Evolutionary conservation across 1,140 invertebrate genomes (phyloP).

Genomic region (Nomia melanderi): DNA sequence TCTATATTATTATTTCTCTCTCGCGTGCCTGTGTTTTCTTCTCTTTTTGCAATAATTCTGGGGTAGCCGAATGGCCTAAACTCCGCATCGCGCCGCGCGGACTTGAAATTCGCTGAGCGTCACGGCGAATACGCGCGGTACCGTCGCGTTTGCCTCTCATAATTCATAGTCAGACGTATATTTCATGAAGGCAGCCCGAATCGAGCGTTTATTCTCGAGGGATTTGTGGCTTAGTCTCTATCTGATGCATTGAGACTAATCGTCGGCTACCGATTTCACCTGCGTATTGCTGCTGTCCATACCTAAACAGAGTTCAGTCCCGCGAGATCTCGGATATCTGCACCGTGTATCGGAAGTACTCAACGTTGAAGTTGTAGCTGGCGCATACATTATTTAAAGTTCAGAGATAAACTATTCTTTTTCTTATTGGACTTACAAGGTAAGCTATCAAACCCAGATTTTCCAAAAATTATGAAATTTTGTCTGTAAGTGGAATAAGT

Average conservation of each 20-base stretch:
- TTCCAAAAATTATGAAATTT: no score
- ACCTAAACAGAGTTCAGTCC: neutral
- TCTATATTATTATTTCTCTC: slow-evolving; percentile 4
- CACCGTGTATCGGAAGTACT: no score
- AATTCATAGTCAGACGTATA: slow-evolving; percentile 51
- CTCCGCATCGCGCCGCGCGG: neutral
- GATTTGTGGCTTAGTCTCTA: slow-evolving; percentile 23
- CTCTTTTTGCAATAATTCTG: slow-evolving; percentile 17
- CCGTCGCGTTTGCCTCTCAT: slow-evolving; percentile 34
- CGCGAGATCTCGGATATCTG: no score
- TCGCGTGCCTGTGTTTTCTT: neutral
- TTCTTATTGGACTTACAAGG: no score
- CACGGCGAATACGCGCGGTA: slow-evolving; percentile 16
- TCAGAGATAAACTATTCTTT: no score
- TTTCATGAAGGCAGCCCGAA: slow-evolving; percentile 10
- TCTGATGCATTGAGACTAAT: slow-evolving; percentile 40
- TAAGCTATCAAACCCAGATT: no score
- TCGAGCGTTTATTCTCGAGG: slow-evolving; percentile 38
- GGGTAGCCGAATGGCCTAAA: neutral
- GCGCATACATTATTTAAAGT: no score
- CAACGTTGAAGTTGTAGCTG: no score
- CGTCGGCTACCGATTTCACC: slow-evolving; percentile 8
- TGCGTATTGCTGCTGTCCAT: neutral
- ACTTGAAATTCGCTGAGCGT: slow-evolving; percentile 40
- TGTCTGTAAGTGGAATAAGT: no score